A percentile compares a stretch with the other conserved stretches of the same genome.
These are phyloP conservation scores for Mesembrinibis cayennensis DNA, from an alignment of 2,113 vertebrate genomes.

Conservation along the genomic window DNA sequence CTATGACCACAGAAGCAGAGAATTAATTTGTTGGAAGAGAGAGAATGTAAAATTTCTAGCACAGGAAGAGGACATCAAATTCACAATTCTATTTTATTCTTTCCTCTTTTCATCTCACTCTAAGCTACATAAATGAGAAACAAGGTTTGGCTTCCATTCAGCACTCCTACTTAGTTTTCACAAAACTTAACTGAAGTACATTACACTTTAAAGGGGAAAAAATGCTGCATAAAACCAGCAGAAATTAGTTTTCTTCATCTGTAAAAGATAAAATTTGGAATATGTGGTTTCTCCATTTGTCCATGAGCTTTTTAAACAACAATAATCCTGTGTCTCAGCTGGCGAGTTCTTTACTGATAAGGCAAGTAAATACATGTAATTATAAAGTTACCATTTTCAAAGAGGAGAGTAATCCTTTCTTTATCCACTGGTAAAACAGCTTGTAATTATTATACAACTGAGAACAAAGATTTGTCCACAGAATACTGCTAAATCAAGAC, in stretches of 20 bases:
- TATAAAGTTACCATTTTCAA: conserved; percentile 76
- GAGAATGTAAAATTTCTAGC: neutral
- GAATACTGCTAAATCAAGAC: conserved; percentile 80
- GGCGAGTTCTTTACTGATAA: conserved; percentile 64
- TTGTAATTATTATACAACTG: conserved; percentile 75
- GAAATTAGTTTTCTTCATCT: conserved; percentile 15
- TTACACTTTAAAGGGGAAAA: neutral
- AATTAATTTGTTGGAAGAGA: neutral
- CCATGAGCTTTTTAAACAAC: conserved; percentile 49
- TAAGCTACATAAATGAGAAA: neutral
- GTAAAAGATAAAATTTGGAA: conserved; percentile 21
- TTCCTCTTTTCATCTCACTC: neutral
- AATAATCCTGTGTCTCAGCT: conserved; percentile 58
- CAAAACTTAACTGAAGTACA: neutral
- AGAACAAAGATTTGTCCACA: conserved; percentile 73
- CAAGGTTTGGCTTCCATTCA: neutral
- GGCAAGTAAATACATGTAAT: conserved; percentile 72
- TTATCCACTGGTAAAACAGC: conserved; percentile 80
- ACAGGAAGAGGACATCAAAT: neutral
- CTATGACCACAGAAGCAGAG: neutral
- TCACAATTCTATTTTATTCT: neutral
- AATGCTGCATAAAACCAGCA: neutral
- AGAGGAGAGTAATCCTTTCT: conserved; percentile 80
- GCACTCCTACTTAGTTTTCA: neutral
- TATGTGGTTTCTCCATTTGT: conserved; percentile 17